Evolutionary conservation across 2,888 invertebrate genomes (phyloP), one percentile per base, ranked within the genome.

Genomic region (Boloria euphrosyne): DNA sequence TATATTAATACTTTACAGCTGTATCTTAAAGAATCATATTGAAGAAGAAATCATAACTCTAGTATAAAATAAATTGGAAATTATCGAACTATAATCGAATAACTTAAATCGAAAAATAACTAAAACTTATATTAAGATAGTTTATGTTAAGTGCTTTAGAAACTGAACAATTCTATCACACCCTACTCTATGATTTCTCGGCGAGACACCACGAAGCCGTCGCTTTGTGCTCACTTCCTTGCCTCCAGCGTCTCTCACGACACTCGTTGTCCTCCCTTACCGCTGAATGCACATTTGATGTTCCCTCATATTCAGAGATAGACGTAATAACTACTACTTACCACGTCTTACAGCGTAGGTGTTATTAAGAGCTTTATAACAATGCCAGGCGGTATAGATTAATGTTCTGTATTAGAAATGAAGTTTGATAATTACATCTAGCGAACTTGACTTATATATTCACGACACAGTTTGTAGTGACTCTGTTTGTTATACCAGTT

Each of bases 141-240:
- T 38, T 31, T 57, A 38, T 10, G 10, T 38, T 38, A 38, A 38
- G 31, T 38, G 10, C 31, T 31, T 31, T 31, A 7, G 31, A 38
- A 38, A 38, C 31, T 38, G 2, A 38, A 38, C 57, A 57, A 46
- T 27, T 57, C 57, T 14, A 3, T n/a, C 31, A 38, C 31, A 17
- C 4, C 4, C 6, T 57, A 22, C 46, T 57, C 75, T 73, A 65
- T 71, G 71, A 60, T 61, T 65, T 65, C 71, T 66, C 68, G 72
- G 70, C 76, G 80, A 83, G 81, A 83, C 81, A 78, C 78, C 78
- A 76, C 75, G 76, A 76, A 78, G 79, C 78, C 79, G 79, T 72
- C 79, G 79, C 85, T 84, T 86, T 86, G 85, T 85, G 78, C 74
- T 73, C 75, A 76, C 78, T 83, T 84, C 85, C 84, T 82, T 66